Evolutionary conservation across 2,888 invertebrate genomes (phyloP), one percentile per base, ranked within the genome.

Genomic region (Petrolisthes manimaculis): DNA sequence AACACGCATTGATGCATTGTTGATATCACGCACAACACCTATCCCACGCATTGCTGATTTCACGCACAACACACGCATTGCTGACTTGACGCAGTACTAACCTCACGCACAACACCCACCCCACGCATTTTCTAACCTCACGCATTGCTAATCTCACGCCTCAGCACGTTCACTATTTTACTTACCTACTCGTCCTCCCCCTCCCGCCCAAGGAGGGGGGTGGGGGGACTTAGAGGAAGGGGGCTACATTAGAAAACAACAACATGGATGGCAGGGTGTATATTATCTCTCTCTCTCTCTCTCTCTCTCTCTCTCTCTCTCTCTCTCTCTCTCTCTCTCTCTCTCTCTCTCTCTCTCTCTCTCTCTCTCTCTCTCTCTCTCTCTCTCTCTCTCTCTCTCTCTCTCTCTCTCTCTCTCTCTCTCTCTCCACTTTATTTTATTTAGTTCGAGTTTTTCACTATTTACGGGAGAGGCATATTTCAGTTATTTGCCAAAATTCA

Each of bases 301-400:
- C 54, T 55, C 56, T 79, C 79, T 55, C 79, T 79, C 79, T 55
- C 79, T 79, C 79, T n/a, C 21, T 79, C 55, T 55, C 21, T 55
- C 79, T 79, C 21, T 79, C 21, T 55, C n/a, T 80, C n/a, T 4
- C 6, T 54, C n/a, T 18, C n/a, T 54, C n/a, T 5, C n/a, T 54
- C 56, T 56, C 80, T 80, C 80, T 80, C 56, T 56, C n/a, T 78
- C 80, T 56, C 21, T 56, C 80, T 21, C 56, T 80, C 56, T 56
- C 80, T 67, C 67, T 37, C 61, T 81, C 67, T 81, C 37, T 37
- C 67, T 81, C 61, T 56, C 56, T 21, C 67, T 81, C 81, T 67
- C 24, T 61, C 81, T 67, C 67, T 21, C 56, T 80, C 21, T 14
- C 6, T n/a, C n/a, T 56, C 56, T 21, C 24, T 56, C 24, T 21